Base-by-base conservation (phyloP, 2,113 vertebrate genomes). In the Amphilophus citrinellus region DNA sequence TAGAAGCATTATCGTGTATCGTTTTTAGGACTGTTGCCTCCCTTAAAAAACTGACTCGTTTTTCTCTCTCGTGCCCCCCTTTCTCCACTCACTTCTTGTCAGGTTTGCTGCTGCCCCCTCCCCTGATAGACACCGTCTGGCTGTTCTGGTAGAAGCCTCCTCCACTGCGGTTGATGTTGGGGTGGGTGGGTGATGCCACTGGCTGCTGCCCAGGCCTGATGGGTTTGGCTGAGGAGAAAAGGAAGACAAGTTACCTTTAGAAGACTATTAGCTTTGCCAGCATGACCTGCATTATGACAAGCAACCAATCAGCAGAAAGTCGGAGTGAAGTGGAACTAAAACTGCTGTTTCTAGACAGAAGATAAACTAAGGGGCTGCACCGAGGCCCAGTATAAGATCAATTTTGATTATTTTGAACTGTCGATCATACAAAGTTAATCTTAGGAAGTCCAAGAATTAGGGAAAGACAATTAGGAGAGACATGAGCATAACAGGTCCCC, bases 201-300 rank as follows among this genome's bases (percentile, higher is more conserved):
- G 98, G 98, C 88, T 98, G 98, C 78, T 99, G 98, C 30, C 98
- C 98, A 7, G 98, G 98, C 81, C 98, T 97, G 94, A 99, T 99
- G 17, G 98, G 98, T 87, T 99, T 99, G 91, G 98, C 98, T 99
- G 91, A 8, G 75, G 27, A 4, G n/a, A 83, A 17, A 6, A 53
- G 2, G 66, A 71, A 6, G 7, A 66, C 11, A 32, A 73, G 66
- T 13, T 53, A 32, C 2, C 66, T 71, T 71, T 53, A 50, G 44
- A 30, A 30, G 14, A 30, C 0, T 47, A 14, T 5, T 14, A 14
- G 3, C 44, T 5, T 10, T 10, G 10, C 3, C 39, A 3, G 39
- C 39, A 42, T 10, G 2, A 68, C 65, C 47, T 47, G 42, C 63
- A 24, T 68, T 17, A 47, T 10, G 22, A 68, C 39, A 68, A 4